phyloP scores from a whole-genome alignment of 2,888 invertebrate species.

The Linnaemya vulpina region DNA sequence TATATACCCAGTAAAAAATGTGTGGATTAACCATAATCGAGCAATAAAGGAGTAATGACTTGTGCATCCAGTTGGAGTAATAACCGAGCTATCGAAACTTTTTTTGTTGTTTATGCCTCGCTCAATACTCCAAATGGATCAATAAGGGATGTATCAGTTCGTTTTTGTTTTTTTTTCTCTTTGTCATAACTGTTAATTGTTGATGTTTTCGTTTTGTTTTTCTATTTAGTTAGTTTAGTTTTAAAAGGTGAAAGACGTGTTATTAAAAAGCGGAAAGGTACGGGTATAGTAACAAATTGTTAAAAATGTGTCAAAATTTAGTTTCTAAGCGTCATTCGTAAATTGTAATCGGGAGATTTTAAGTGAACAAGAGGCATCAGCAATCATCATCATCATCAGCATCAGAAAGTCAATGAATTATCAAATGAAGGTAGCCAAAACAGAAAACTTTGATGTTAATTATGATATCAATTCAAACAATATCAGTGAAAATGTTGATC shows the following conservation, averaged over 20 bases:
- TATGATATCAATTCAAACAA: too few species aligned
- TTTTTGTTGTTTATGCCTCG: neutral
- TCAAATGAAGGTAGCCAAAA: slow-evolving; percentile 19
- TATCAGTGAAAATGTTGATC: too few species aligned
- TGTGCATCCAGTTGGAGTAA: neutral
- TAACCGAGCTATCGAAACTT: neutral
- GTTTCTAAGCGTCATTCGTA: too few species aligned
- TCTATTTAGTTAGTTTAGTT: too few species aligned
- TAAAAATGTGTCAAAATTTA: too few species aligned
- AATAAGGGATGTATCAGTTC: too few species aligned
- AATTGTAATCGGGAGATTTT: slow-evolving; percentile 12
- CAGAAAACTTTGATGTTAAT: too few species aligned
- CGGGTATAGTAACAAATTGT: too few species aligned
- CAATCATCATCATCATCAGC: too few species aligned
- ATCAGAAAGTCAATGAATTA: slow-evolving; percentile 23
- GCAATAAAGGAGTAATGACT: neutral
- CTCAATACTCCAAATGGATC: too few species aligned
- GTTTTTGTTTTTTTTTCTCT: too few species aligned
- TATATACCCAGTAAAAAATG: neutral
- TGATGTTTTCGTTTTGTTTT: neutral
- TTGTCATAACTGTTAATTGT: neutral
- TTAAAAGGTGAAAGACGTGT: neutral
- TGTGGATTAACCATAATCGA: neutral
- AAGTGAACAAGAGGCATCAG: slow-evolving; percentile 15
- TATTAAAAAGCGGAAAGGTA: neutral